Conservation (phyloP, 1,140 invertebrate genomes). For the Panagrolaimus sp. region DNA sequence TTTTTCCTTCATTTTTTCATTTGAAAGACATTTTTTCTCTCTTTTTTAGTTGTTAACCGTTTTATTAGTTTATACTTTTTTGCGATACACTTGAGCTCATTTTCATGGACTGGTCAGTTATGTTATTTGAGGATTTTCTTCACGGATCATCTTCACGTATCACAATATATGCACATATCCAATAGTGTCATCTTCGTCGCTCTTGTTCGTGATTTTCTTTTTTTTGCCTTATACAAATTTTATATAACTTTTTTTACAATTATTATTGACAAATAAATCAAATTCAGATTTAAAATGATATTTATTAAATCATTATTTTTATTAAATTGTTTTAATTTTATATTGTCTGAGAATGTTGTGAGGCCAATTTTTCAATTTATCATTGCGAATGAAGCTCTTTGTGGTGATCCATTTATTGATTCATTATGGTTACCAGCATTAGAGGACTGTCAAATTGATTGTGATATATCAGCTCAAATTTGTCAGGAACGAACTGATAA, state of each 20-base stretch:
- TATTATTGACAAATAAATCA: too few relatives aligned
- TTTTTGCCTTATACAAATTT: too few relatives aligned
- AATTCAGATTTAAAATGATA: not conserved
- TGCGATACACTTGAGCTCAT: conserved; percentile 12
- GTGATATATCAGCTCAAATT: conserved; percentile 11
- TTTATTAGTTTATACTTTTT: not conserved
- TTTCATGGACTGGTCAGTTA: not conserved
- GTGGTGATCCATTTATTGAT: conserved; percentile 15
- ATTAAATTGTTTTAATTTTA: conserved; percentile 2
- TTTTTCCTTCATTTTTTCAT: too few relatives aligned
- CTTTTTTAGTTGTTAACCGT: not conserved
- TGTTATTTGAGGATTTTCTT: too few relatives aligned
- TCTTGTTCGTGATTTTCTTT: too few relatives aligned
- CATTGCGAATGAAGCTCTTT: not conserved
- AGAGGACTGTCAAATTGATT: conserved; percentile 14
- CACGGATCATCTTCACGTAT: too few relatives aligned
- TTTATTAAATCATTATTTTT: not conserved
- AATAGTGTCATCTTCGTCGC: too few relatives aligned
- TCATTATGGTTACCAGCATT: conserved; percentile 10
- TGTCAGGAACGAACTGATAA: conserved; percentile 4
- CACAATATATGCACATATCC: too few relatives aligned
- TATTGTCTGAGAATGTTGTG: not conserved
- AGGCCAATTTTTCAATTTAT: conserved; percentile 10
- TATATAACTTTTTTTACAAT: too few relatives aligned
- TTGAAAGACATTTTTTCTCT: not conserved